Evolutionary conservation across 2,113 vertebrate genomes (phyloP).

Genomic region (Caranx ignobilis): DNA sequence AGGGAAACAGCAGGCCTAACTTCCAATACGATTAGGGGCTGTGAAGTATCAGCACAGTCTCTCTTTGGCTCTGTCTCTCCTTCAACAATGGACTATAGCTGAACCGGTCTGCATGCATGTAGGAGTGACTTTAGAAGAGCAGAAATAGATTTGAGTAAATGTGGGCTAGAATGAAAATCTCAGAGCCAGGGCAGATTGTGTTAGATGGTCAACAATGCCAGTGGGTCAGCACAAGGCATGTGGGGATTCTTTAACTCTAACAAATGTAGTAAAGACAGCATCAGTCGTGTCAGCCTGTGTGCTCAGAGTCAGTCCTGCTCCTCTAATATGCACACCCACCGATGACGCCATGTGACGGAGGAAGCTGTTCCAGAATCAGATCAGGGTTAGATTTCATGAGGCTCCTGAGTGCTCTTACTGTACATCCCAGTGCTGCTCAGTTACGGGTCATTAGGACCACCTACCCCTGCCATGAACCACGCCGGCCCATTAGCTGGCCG

Average conservation of each 20-base stretch:
- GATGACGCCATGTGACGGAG: conserved; percentile 57
- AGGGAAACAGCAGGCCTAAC: conserved; percentile 67
- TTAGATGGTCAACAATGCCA: conserved; percentile 33
- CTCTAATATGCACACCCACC: conserved; percentile 56
- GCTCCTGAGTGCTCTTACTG: conserved; percentile 66
- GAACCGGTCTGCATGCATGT: conserved; percentile 48
- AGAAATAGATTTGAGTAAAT: conserved; percentile 47
- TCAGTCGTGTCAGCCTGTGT: not conserved
- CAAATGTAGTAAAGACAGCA: conserved; percentile 30
- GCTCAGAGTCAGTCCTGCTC: conserved; percentile 6
- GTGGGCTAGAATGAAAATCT: conserved; percentile 38
- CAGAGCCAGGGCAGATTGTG: conserved; percentile 36
- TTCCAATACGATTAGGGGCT: conserved; percentile 72
- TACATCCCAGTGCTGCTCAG: conserved; percentile 58
- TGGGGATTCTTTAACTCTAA: conserved; percentile 16
- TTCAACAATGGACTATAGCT: conserved; percentile 31
- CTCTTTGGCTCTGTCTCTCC: conserved; percentile 11
- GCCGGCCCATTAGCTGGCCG: conserved; percentile 62
- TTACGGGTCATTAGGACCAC: conserved; percentile 70
- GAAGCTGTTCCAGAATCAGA: conserved; percentile 64
- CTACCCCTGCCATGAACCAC: conserved; percentile 52
- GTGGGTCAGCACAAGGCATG: conserved; percentile 21
- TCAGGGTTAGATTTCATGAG: conserved; percentile 64
- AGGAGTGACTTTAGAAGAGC: conserved; percentile 52
- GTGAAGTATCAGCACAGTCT: conserved; percentile 58